phyloP scores from a whole-genome alignment of 2,797 vertebrate genomes.

The Taeniopygia guttata region DNA sequence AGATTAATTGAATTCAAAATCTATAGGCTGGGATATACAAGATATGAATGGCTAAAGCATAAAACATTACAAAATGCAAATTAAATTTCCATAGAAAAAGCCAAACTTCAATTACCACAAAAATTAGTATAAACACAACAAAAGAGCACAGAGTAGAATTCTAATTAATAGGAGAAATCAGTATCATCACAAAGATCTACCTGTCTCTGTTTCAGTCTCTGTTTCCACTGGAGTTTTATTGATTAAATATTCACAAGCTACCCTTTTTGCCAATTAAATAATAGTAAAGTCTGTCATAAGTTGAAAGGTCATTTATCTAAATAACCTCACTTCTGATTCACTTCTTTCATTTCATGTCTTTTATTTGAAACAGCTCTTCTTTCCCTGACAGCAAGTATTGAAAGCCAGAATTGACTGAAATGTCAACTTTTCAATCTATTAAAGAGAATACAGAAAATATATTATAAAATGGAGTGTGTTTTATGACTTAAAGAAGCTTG shows the following conservation, averaged over 20 bases:
- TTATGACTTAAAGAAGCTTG: background rate
- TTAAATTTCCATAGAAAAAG: background rate
- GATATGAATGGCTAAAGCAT: background rate
- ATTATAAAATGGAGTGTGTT: background rate
- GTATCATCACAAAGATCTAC: background rate
- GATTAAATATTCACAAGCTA: slow-evolving; percentile 1
- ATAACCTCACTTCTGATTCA: background rate
- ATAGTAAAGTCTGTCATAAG: background rate
- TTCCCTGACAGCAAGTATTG: background rate
- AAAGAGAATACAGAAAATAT: background rate
- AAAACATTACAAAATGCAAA: background rate
- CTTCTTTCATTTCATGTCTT: background rate
- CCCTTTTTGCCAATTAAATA: background rate
- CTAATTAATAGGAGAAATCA: background rate
- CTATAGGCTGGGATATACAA: background rate
- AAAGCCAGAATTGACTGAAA: slow-evolving; percentile 27
- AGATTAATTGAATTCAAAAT: background rate
- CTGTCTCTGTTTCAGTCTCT: background rate
- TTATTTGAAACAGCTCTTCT: background rate
- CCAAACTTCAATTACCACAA: background rate
- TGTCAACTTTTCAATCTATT: background rate
- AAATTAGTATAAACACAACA: background rate
- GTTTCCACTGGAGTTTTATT: background rate
- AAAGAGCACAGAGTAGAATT: background rate
- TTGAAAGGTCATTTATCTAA: slow-evolving; percentile 23